Conservation (phyloP, 2,797 vertebrate genomes). For the Malurus splendens region DNA sequence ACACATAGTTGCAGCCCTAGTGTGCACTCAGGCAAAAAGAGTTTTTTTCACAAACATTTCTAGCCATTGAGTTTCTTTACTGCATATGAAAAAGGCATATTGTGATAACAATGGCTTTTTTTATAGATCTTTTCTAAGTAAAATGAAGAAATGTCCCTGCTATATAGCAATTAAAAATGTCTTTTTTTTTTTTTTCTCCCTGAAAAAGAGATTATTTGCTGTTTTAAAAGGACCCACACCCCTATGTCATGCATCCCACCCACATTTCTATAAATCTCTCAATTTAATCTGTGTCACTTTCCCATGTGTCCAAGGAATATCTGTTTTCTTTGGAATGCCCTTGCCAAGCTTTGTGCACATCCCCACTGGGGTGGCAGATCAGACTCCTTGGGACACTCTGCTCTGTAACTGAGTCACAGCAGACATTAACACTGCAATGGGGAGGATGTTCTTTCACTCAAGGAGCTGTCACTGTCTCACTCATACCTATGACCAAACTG, state of each 20-base stretch:
- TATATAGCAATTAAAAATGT: neutral
- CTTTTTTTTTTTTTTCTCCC: neutral
- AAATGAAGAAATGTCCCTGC: neutral
- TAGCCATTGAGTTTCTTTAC: neutral
- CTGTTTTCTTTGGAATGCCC: neutral
- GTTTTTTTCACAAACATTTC: neutral
- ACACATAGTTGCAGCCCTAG: neutral
- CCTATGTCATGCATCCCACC: neutral
- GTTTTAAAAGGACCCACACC: neutral
- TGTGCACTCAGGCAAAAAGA: neutral
- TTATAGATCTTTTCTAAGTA: neutral
- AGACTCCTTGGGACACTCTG: neutral
- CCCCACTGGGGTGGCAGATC: neutral
- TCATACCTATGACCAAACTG: neutral
- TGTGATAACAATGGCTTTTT: neutral
- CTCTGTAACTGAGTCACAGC: neutral
- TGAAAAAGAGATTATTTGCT: neutral
- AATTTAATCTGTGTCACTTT: neutral
- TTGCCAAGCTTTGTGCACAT: neutral
- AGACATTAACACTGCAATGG: neutral
- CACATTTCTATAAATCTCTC: neutral
- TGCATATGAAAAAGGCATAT: neutral
- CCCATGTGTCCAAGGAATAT: neutral
- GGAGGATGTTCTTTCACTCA: neutral
- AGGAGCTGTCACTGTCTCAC: neutral